Evolutionary conservation across 2,797 vertebrate species (phyloP), one percentile per base, ranked within the genome.

Genomic region (Tapirus indicus): DNA sequence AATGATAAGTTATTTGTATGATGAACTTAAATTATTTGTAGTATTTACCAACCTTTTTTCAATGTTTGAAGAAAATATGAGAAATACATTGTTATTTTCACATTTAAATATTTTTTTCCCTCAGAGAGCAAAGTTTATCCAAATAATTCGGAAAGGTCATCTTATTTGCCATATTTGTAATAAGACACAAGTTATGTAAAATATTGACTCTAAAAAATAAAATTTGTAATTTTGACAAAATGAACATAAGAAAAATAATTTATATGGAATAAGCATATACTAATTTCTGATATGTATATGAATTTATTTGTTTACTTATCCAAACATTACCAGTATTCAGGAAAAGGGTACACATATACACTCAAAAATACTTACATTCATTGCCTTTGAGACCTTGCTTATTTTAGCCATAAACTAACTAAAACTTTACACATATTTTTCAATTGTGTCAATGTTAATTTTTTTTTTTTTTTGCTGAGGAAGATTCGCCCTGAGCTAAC

Each of bases 31-130:
- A 89, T 71, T 54, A 71, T 60, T 66, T 69, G 2, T 69, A 49
- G 4, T 75, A 85, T 91, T 88, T 74, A 35, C 18, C 58, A 69
- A 82, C 7, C 6, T 12, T 1, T 91, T 83, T 79, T 16, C 54
- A 96, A n/a, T 71, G 32, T 66, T 87, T 87, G 29, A 77, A 52
- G 11, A 64, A 8, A 71, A 89, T 54, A 68, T 38, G 4, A 74
- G 71, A 86, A 56, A 69, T n/a, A 52, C 20, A n/a, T 69, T 91
- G 27, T 79, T 75, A 92, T 23, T 95, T 90, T 86, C 25, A 41
- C 71, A 71, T 13, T 72, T 80, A 80, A 90, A 86, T 17, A 74
- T 32, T 18, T 60, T 27, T 52, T 97, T 90, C 8, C 1, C 38
- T 78, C 35, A 64, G 38, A 47, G n/a, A 71, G 12, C 7, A 72